Base-by-base conservation (phyloP, 1,140 invertebrate species). In the Tribolium castaneum region DNA sequence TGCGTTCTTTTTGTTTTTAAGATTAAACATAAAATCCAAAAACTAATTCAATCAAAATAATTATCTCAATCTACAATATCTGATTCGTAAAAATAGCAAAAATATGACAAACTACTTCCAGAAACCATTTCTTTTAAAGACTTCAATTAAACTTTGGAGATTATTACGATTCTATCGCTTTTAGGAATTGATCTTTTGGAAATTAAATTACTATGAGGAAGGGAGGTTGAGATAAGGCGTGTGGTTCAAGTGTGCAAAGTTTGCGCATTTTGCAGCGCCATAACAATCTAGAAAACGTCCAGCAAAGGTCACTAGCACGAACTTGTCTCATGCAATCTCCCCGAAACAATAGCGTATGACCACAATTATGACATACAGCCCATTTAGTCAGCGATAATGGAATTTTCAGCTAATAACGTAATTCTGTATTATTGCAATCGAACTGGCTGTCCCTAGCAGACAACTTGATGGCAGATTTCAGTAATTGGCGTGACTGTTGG, bases 401-500 rank as follows among this genome's bases (percentile, higher is more conserved):
- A 66, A 66, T 66, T 66, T 66, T 66, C 59, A 66, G 25, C 59
- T 13, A 35, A 66, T 14, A 35, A 35, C 59, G 25, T 35, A 66
- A 66, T 66, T 35, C 25, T 6, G 30, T 35, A 66, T 66, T 34
- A 66, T 12, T 66, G 30, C 59, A 35, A 35, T 66, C 59, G 25
- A 66, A 66, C 7, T 66, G 14, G 12, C 25, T 66, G 59, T 35
- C 59, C 59, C 59, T 14, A 13, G 30, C 59, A 66, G 30, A 66
- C 59, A 66, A 34, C 59, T 12, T 14, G 22, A 25, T 66, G 59
- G 59, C 30, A 66, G 59, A 66, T 79, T 79, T 70, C 66, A 78
- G 78, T 83, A 83, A 83, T 83, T 82, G 82, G 82, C 80, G 78
- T 83, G 82, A 83, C 82, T 80, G 82, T 80, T 78, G 62, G 80